Evolutionary conservation across 2,797 vertebrate species (phyloP).

Genomic region (Aerospiza tachiro): DNA sequence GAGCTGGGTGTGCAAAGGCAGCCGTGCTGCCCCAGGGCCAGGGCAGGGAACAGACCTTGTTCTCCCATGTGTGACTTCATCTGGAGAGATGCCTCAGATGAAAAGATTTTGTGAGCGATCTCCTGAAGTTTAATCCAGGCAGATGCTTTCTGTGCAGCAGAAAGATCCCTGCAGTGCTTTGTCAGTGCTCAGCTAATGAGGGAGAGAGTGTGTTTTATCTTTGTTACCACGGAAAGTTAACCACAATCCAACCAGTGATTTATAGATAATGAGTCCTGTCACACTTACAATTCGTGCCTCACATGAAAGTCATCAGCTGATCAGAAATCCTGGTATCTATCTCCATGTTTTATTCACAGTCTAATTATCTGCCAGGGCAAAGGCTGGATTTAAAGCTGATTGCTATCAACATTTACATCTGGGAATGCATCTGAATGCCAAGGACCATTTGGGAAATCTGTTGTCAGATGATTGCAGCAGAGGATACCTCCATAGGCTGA

Average conservation of each 20-base stretch:
- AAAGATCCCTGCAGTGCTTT: constrained; percentile 45
- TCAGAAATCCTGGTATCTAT: constrained; percentile 47
- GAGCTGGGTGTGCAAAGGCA: not conserved
- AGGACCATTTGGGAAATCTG: not conserved
- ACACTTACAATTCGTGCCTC: constrained; percentile 22
- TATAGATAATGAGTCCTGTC: constrained; percentile 65
- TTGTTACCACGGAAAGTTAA: constrained; percentile 58
- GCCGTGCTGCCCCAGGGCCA: not conserved
- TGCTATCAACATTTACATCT: constrained; percentile 33
- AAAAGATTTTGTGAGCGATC: not conserved
- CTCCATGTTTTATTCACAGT: constrained; percentile 29
- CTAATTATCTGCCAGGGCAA: constrained; percentile 14
- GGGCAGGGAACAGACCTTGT: not conserved
- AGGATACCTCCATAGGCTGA: not conserved
- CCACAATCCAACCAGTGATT: constrained; percentile 45
- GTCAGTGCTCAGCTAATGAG: constrained; percentile 65
- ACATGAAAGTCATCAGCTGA: constrained; percentile 57
- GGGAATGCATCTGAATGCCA: not conserved
- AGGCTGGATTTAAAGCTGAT: constrained; percentile 15
- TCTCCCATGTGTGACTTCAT: not conserved
- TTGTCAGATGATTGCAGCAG: not conserved
- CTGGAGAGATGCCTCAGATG: not conserved
- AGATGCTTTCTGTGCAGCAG: constrained; percentile 25
- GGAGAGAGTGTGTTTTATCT: constrained; percentile 53
- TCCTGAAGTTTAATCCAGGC: constrained; percentile 19